A percentile compares a stretch with the other conserved stretches of the same genome.
Evolutionary conservation across 2,113 vertebrate genomes (phyloP).

Genomic region (Oncorhynchus kisutch): DNA sequence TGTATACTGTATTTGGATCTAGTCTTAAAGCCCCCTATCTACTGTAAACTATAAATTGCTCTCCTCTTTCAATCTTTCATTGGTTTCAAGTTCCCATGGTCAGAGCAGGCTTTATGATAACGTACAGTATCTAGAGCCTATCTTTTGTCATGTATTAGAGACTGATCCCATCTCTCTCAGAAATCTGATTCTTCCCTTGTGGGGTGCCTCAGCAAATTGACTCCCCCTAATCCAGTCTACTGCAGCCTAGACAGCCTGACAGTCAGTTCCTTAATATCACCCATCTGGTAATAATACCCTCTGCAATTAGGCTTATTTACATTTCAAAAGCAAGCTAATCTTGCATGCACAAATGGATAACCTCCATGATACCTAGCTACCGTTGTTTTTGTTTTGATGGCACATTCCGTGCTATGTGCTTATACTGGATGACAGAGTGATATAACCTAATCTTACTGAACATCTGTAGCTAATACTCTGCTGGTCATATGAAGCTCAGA

Average conservation of each 20-base stretch:
- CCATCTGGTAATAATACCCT: neutral
- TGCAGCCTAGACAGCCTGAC: neutral
- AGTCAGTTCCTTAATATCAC: neutral
- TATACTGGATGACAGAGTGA: neutral
- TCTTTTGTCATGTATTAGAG: neutral
- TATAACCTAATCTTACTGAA: neutral
- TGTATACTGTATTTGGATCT: no score
- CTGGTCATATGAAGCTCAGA: slow-evolving; percentile 1
- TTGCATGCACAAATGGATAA: neutral
- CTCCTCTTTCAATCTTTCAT: neutral
- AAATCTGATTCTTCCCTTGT: neutral
- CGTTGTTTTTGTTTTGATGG: neutral
- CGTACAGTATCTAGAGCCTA: neutral
- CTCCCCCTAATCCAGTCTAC: neutral
- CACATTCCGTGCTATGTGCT: no score
- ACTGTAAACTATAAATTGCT: no score
- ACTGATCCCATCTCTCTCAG: neutral
- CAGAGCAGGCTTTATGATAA: neutral
- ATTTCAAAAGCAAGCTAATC: neutral
- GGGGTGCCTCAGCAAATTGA: neutral
- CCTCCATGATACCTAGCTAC: neutral
- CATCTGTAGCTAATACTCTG: neutral
- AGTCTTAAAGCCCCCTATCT: no score
- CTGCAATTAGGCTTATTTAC: neutral
- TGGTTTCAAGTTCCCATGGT: neutral